A percentile compares a stretch with the other conserved stretches of the same genome.
Conservation (phyloP, 2,888 invertebrate species). For the Melinopterus prodromus region DNA sequence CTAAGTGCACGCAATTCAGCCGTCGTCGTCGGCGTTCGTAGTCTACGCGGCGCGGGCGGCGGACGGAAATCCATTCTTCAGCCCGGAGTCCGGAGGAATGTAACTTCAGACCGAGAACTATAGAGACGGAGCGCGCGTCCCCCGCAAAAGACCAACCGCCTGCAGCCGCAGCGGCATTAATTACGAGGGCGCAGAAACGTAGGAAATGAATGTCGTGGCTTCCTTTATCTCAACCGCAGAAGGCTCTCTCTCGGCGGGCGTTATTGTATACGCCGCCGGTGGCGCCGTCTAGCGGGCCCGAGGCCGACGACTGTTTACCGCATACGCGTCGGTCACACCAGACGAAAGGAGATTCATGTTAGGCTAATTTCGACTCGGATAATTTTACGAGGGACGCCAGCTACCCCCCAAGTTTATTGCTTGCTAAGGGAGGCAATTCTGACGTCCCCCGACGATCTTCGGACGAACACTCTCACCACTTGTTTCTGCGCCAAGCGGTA, state of each 20-base stretch:
- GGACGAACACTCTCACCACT: not conserved
- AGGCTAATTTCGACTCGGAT: slow-evolving; percentile 54
- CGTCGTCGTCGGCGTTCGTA: not conserved
- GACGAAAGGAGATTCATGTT: slow-evolving; percentile 44
- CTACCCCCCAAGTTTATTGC: slow-evolving; percentile 54
- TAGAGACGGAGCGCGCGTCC: slow-evolving; percentile 23
- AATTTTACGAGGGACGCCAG: slow-evolving; percentile 48
- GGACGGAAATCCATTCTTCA: slow-evolving; percentile 36
- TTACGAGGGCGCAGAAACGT: slow-evolving; percentile 53
- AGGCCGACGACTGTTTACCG: slow-evolving; percentile 6
- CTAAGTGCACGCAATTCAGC: slow-evolving; percentile 25
- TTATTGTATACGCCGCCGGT: not conserved
- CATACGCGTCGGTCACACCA: not conserved
- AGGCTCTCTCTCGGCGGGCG: slow-evolving; percentile 34
- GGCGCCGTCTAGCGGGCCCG: slow-evolving; percentile 7
- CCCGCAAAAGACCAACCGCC: slow-evolving; percentile 49
- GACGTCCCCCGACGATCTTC: slow-evolving; percentile 41
- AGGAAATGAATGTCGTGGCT: slow-evolving; percentile 58
- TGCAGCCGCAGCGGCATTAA: slow-evolving; percentile 54
- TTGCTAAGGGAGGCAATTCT: slow-evolving; percentile 54
- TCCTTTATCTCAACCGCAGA: slow-evolving; percentile 53
- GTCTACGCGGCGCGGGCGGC: not conserved
- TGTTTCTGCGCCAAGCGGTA: not conserved
- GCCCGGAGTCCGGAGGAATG: slow-evolving; percentile 34
- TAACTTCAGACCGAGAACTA: slow-evolving; percentile 33